A percentile compares a stretch with the other conserved stretches of the same genome.
Conservation (phyloP, 2,888 invertebrate species). For the Chrysolina americana region DNA sequence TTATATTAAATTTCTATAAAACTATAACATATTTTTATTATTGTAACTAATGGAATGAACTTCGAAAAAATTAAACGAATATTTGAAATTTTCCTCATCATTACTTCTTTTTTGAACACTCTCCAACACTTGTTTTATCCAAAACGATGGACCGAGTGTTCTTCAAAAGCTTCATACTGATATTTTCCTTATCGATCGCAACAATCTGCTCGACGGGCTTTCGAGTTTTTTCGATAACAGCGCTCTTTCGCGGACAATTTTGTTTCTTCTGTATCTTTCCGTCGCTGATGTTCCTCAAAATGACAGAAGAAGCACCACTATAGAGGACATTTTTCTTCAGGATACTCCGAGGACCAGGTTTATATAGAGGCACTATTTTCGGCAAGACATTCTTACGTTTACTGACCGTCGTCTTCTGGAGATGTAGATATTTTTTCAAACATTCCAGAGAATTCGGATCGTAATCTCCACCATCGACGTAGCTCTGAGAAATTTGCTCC, state of each 20-base stretch:
- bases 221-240: neutral
- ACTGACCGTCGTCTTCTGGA: constrained; percentile 16
- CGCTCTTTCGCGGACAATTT: neutral
- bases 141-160: neutral
- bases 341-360: neutral
- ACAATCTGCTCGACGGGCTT: neutral
- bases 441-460: constrained; percentile 41
- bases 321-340: neutral
- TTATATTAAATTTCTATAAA: too few species aligned
- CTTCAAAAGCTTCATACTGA: neutral
- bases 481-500: neutral
- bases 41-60: too few species aligned
- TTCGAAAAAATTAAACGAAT: too few species aligned
- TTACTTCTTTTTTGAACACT: neutral
- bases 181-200: neutral
- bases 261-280: constrained; percentile 6
- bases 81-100: neutral
- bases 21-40: too few species aligned
- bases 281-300: neutral
- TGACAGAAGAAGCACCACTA: neutral
- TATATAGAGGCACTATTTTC: neutral
- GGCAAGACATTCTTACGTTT: neutral
- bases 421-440: constrained; percentile 31
- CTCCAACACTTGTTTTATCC: neutral
- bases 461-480: constrained; percentile 30